phyloP scores from a whole-genome alignment of 2,113 vertebrate species.

The Rhinolophus ferrumequinum region DNA sequence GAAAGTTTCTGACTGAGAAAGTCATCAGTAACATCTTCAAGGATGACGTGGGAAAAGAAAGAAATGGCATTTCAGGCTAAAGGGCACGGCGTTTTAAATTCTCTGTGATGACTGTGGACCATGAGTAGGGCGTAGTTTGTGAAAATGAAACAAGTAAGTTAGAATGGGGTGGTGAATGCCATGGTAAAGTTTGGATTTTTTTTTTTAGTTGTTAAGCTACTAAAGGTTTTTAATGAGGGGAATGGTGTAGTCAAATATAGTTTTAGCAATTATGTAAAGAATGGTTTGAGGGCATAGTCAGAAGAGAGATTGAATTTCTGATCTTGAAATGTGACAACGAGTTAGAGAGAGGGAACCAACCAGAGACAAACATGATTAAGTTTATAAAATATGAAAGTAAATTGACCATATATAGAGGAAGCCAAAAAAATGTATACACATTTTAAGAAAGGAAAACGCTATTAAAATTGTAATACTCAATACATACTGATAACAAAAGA shows the following conservation, averaged over 20 bases:
- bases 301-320: slow-evolving; percentile 23
- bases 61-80: slow-evolving; percentile 15
- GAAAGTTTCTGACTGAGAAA: background rate
- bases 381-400: background rate
- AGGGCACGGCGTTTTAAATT: background rate
- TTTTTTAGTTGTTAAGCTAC: background rate
- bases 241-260: background rate
- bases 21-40: slow-evolving; percentile 12
- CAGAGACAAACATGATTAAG: too few relatives aligned
- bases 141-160: background rate
- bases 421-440: too few relatives aligned
- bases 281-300: background rate
- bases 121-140: background rate
- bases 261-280: background rate
- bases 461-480: too few relatives aligned
- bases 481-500: too few relatives aligned
- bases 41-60: background rate
- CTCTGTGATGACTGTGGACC: background rate
- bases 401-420: background rate
- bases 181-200: background rate
- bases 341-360: background rate
- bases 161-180: background rate
- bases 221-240: background rate
- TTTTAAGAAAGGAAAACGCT: too few relatives aligned
- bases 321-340: background rate